These are phyloP conservation scores for Gephyroberyx darwinii DNA, from an alignment of 2,797 vertebrate species.

Conservation along the genomic window DNA sequence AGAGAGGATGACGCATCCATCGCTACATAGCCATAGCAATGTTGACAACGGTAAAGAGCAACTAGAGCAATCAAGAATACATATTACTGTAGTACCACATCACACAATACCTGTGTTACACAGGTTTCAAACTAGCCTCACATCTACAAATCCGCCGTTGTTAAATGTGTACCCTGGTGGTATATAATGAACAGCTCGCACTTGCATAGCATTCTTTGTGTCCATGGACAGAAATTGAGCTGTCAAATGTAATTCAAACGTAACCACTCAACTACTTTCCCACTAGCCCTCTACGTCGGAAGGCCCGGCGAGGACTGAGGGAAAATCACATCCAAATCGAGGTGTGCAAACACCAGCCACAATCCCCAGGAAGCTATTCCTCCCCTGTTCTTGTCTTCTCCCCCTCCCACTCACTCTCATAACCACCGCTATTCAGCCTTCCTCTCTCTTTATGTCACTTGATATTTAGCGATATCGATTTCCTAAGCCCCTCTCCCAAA, in stretches of 20 bases:
- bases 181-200: background rate
- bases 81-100: background rate
- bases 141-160: background rate
- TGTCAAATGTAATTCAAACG: background rate
- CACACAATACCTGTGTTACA: constrained; percentile 8
- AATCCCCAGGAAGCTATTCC: background rate
- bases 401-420: background rate
- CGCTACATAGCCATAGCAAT: constrained; percentile 2
- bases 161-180: background rate
- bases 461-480: constrained; percentile 14
- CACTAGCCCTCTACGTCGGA: background rate
- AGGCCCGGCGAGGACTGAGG: background rate
- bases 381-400: background rate
- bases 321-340: background rate
- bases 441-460: background rate
- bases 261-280: background rate
- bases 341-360: background rate
- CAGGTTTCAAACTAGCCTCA: background rate
- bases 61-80: constrained; percentile 12
- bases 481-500: background rate
- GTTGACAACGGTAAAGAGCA: constrained; percentile 1
- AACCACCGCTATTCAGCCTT: background rate
- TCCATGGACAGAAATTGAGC: background rate
- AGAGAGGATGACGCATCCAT: constrained; percentile 1
- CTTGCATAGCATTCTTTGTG: background rate